Evolutionary conservation across 1,140 invertebrate genomes (phyloP), one percentile per base, ranked within the genome.

Genomic region (Megalopta genalis): DNA sequence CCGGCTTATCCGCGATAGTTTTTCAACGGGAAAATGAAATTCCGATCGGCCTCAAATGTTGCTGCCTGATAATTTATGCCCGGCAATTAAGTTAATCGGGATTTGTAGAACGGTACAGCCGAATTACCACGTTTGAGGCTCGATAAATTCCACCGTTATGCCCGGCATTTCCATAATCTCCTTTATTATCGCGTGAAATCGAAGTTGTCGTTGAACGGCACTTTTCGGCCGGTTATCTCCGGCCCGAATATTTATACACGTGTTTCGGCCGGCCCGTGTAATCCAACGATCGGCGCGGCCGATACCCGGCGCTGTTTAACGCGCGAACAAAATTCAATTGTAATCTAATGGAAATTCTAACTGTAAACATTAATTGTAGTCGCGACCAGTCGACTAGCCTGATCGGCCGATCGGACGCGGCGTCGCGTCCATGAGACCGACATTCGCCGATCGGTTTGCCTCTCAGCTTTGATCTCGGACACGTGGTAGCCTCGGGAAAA

Each of bases 161-260:
- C 69, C 46, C 5, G 46, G 57, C 49, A 78, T 78, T 78, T 78
- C 68, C 68, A 78, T 78, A 78, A 78, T 78, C 76, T 78, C 76
- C 76, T 78, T 78, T 72, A 72, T 78, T 78, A 78, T 78, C 76
- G 60, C 60, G 68, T 32, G 16, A 71, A 78, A 78, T 78, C 76
- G 76, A 78, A 78, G 76, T 78, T 78, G 76, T 78, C 68, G 76
- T 72, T 78, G 76, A 78, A 78, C 76, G 76, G 76, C 46, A 78
- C 76, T 78, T 72, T 78, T 78, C 76, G 62, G 10, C 23, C 68
- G 60, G 60, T 72, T 77, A 77, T 77, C 75, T 63, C 21, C 67
- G 1, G 1, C 23, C 1, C 59, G 67, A 54, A 78, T 78, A 78
- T 78, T 78, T 78, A 71, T 77, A 72, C 71, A 70, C 76, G 69